Percentiles rank a stretch among this genome's conserved stretches.
These are phyloP conservation scores for Melanargia galathea DNA, from an alignment of 2,888 invertebrate species.

Conservation along the genomic window DNA sequence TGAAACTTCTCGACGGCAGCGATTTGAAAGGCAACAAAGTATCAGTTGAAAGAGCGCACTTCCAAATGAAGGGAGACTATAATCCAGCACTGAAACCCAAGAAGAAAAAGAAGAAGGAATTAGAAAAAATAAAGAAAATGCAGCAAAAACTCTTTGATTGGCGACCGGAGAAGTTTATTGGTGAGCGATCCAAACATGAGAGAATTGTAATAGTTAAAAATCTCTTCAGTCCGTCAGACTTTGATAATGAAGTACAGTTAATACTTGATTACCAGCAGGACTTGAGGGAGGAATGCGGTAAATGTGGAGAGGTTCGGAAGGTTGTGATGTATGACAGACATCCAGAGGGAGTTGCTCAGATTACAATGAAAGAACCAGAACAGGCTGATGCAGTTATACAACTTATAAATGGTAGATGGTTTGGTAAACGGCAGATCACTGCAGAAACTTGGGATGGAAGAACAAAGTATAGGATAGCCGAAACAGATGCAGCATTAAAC, in stretches of 20 bases:
- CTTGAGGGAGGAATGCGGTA: slow-evolving; percentile 92
- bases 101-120: slow-evolving; percentile 92
- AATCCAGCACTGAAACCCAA: slow-evolving; percentile 96
- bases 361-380: slow-evolving; percentile 94
- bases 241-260: slow-evolving; percentile 93
- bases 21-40: slow-evolving; percentile 90
- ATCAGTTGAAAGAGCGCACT: slow-evolving; percentile 95
- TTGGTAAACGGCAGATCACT: slow-evolving; percentile 91
- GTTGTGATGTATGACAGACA: slow-evolving; percentile 95
- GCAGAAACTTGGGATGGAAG: slow-evolving; percentile 98
- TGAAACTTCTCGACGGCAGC: slow-evolving; percentile 95
- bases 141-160: slow-evolving; percentile 98
- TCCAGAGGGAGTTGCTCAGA: slow-evolving; percentile 96
- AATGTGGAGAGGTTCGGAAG: slow-evolving; percentile 96
- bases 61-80: slow-evolving; percentile 96
- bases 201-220: slow-evolving; percentile 96
- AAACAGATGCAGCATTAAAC: slow-evolving; percentile 93
- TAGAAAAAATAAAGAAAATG: slow-evolving; percentile 94
- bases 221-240: slow-evolving; percentile 93
- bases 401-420: slow-evolving; percentile 94
- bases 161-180: slow-evolving; percentile 95
- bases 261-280: slow-evolving; percentile 96
- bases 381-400: slow-evolving; percentile 95
- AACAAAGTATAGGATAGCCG: slow-evolving; percentile 94
- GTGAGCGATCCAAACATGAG: slow-evolving; percentile 94